phyloP scores from a whole-genome alignment of 2,797 vertebrate species.

The Tympanoctomys barrerae region DNA sequence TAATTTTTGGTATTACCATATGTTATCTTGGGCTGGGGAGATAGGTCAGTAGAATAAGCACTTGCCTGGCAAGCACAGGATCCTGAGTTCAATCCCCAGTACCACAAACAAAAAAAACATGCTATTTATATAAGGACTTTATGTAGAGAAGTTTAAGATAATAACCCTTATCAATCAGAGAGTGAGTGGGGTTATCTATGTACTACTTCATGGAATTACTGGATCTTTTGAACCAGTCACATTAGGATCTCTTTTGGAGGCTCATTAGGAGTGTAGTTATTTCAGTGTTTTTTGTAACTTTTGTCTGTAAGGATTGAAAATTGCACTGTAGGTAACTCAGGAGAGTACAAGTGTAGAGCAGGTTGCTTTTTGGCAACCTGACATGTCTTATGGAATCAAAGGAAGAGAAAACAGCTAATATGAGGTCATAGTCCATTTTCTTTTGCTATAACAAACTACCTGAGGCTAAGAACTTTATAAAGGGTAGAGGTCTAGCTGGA shows the following conservation, averaged over 20 bases:
- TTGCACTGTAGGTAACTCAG: not conserved
- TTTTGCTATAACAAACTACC: not conserved
- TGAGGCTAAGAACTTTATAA: not conserved
- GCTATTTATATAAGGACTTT: not conserved
- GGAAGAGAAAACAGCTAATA: not conserved
- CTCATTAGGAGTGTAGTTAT: not conserved
- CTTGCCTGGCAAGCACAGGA: too few relatives aligned
- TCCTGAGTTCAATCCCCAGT: too few relatives aligned
- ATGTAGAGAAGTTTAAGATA: conserved; percentile 44
- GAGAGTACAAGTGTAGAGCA: not conserved
- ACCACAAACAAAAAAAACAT: too few relatives aligned
- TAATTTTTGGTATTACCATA: not conserved
- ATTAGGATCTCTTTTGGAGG: not conserved
- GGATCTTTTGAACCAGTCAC: not conserved
- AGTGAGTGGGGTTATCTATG: conserved; percentile 5
- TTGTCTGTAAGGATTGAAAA: not conserved
- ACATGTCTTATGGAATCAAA: not conserved
- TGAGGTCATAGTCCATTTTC: not conserved
- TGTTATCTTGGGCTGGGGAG: not conserved
- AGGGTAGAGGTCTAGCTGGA: not conserved
- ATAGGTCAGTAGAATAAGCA: too few relatives aligned
- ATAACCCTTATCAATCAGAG: conserved; percentile 8
- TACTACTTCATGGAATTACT: not conserved
- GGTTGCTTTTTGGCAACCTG: not conserved
- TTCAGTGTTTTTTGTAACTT: conserved; percentile 11